These are phyloP conservation scores for Gortyna flavago DNA, from an alignment of 2,888 invertebrate species.

Conservation along the genomic window DNA sequence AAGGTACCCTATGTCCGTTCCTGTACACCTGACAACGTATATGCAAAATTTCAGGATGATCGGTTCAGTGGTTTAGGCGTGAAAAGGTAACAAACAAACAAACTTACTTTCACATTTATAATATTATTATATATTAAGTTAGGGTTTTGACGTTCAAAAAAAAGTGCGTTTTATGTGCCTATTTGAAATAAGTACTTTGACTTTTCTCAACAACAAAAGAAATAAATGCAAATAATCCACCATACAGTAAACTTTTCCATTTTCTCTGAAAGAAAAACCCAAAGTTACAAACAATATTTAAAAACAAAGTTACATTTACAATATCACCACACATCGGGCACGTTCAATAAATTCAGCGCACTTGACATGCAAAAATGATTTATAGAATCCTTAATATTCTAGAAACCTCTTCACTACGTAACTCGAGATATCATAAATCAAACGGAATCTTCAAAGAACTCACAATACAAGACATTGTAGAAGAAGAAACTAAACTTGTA, in stretches of 20 bases:
- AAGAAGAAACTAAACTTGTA: conserved; percentile 39
- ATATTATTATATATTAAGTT: too few species aligned
- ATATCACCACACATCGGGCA: conserved; percentile 9
- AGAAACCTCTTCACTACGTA: conserved; percentile 16
- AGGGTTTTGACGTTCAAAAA: too few species aligned
- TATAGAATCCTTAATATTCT: conserved; percentile 50
- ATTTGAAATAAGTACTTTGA: too few species aligned
- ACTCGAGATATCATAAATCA: conserved; percentile 49
- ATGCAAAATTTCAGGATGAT: too few species aligned
- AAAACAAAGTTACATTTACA: conserved; percentile 12
- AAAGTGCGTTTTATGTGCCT: too few species aligned
- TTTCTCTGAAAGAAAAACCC: conserved; percentile 12
- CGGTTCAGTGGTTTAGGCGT: too few species aligned
- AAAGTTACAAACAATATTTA: not conserved
- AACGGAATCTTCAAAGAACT: conserved; percentile 34
- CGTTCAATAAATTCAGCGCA: conserved; percentile 50
- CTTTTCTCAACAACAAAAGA: not conserved
- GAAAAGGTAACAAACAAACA: too few species aligned
- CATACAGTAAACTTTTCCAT: not conserved
- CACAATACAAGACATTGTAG: conserved; percentile 12
- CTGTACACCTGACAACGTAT: too few species aligned
- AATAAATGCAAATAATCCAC: not conserved
- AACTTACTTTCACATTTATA: too few species aligned
- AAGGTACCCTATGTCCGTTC: too few species aligned
- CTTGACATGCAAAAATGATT: conserved; percentile 51